A percentile compares a stretch with the other conserved stretches of the same genome.
Evolutionary conservation across 2,888 invertebrate genomes (phyloP).

Genomic region (Andrena bucephala): DNA sequence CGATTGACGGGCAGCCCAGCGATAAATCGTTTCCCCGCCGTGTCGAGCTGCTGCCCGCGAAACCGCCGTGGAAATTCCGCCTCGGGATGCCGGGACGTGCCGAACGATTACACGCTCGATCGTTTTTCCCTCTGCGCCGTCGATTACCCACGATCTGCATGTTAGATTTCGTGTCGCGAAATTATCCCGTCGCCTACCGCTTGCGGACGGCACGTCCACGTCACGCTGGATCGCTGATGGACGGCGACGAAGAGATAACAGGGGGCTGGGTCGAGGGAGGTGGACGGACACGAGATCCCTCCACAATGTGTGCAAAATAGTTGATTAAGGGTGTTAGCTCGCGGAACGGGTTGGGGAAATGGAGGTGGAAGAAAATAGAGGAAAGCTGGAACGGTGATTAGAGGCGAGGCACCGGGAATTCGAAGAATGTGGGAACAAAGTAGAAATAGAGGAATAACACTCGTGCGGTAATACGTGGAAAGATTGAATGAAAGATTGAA

Average conservation of each 20-base stretch:
- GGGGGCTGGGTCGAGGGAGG: not conserved
- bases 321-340: not conserved
- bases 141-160: conserved; percentile 11
- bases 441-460: too few relatives aligned
- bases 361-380: not conserved
- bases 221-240: conserved; percentile 21
- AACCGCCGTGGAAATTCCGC: conserved; percentile 32
- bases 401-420: too few relatives aligned
- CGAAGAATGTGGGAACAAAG: not conserved
- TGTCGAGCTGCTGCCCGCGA: conserved; percentile 3
- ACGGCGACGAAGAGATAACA: not conserved
- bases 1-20: not conserved
- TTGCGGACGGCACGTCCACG: not conserved
- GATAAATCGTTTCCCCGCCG: conserved; percentile 7
- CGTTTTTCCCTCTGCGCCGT: not conserved
- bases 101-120: conserved; percentile 13
- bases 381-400: not conserved
- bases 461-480: not conserved
- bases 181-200: conserved; percentile 26
- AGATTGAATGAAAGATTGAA: not conserved
- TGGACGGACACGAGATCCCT: not conserved
- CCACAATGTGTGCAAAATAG: conserved; percentile 6
- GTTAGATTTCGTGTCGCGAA: conserved; percentile 9
- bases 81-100: conserved; percentile 2
- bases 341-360: not conserved